Evolutionary conservation across 2,113 vertebrate genomes (phyloP).

Genomic region (Grammatotria lemairii): DNA sequence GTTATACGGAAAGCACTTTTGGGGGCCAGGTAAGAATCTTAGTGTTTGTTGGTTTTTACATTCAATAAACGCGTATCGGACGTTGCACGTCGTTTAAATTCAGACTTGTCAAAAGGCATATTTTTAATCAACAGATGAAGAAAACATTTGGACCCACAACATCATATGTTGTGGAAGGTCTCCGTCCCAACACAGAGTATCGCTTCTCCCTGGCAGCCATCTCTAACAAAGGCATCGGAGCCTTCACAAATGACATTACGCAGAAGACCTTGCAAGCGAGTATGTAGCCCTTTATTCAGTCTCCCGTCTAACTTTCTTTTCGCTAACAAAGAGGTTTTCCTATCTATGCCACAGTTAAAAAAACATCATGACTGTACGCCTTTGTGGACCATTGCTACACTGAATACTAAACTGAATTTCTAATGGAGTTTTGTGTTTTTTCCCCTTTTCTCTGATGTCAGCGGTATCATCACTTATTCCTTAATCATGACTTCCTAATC

Average conservation of each 20-base stretch:
- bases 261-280: conserved; percentile 97
- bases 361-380: neutral
- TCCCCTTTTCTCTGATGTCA: neutral
- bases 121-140: conserved; percentile 71
- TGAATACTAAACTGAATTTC: neutral
- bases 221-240: conserved; percentile 89
- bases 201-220: conserved; percentile 90
- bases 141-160: conserved; percentile 83
- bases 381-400: neutral
- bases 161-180: conserved; percentile 82
- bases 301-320: conserved; percentile 12
- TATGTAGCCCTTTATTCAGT: conserved; percentile 81
- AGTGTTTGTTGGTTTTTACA: neutral
- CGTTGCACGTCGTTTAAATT: neutral
- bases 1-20: conserved; percentile 78
- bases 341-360: neutral
- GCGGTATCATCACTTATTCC: neutral
- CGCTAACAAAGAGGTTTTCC: neutral
- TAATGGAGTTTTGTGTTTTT: neutral
- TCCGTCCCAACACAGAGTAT: conserved; percentile 93
- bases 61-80: neutral
- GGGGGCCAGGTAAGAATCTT: conserved; percentile 74
- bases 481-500: conserved; percentile 18
- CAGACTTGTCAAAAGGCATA: neutral
- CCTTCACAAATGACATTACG: conserved; percentile 88